Base-by-base conservation (phyloP, 2,797 vertebrate species). In the Tarsius wallacei region DNA sequence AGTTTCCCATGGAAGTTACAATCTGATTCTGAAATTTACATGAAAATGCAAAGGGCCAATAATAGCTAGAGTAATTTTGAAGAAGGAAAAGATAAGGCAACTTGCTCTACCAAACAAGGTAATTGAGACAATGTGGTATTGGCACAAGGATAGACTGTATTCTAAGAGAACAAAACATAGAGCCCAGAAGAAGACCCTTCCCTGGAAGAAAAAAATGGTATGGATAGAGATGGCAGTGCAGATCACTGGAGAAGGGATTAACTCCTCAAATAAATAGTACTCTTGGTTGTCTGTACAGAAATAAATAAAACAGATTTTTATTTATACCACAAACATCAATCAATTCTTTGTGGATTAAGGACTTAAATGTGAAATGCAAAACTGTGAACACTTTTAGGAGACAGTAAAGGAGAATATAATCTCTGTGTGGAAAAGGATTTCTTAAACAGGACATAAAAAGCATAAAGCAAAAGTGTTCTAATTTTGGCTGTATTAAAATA, bases 401-500 rank as follows among this genome's bases (percentile, higher is more conserved):
- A 49, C 10, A 80, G 21, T 77, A 84, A 85, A 87, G 61, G 70
- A 68, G 31, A 64, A 71, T 33, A 22, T 24, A 71, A 74, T 95
- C 42, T 77, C 61, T 61, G 5, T 51, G 16, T 66, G 87, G n/a
- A 36, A 49, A 94, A 71, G 1, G 8, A 63, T 85, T 96, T 93
- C 86, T 94, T 61, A 66, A 88, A n/a, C 24, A 85, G 63, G 22
- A 87, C 22, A 51, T 13, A 84, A 81, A 80, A 92, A 87, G 3
- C 16, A 70, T 51, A 55, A 91, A 94, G 57, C 49, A 80, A 87
- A 80, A 49, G 49, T 84, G 26, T 85, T 81, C 57, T 87, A 57
- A 55, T 85, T 95, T 42, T 81, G 49, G 82, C 63, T 71, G 82
- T 15, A 28, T 71, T 89, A 97, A 70, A 97, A 70, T 85, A 57